Percentiles rank a stretch among this genome's conserved stretches.
phyloP scores from a whole-genome alignment of 2,888 invertebrate genomes.

The Sympetrum striolatum region DNA sequence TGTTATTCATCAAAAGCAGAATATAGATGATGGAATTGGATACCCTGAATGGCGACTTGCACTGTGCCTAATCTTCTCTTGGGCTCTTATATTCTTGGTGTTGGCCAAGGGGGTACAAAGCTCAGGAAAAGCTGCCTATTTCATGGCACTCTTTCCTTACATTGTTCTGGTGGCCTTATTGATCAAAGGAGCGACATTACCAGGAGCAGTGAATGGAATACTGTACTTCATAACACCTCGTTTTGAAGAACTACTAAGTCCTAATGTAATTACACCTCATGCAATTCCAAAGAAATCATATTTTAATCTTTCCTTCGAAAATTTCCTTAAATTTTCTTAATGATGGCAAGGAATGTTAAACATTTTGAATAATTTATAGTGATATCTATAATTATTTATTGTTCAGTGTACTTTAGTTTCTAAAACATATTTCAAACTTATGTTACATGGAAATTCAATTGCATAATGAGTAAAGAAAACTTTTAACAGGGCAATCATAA shows the following conservation, averaged over 20 bases:
- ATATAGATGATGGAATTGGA: constrained; percentile 54
- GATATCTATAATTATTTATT: too few relatives aligned
- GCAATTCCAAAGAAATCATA: too few relatives aligned
- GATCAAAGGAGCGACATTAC: constrained; percentile 63
- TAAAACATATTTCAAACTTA: too few relatives aligned
- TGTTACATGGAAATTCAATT: too few relatives aligned
- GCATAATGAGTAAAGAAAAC: too few relatives aligned
- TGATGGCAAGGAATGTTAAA: too few relatives aligned
- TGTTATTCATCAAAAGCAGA: constrained; percentile 51
- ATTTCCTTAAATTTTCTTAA: too few relatives aligned
- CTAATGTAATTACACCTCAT: constrained; percentile 63
- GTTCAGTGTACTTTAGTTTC: too few relatives aligned
- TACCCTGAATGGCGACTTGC: constrained; percentile 73
- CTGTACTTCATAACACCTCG: constrained; percentile 80
- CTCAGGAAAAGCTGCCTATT: constrained; percentile 84
- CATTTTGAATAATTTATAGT: too few relatives aligned
- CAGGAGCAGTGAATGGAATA: constrained; percentile 77
- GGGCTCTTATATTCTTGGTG: constrained; percentile 73
- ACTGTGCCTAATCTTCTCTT: constrained; percentile 70
- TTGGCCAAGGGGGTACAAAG: constrained; percentile 77
- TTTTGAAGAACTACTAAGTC: constrained; percentile 75
- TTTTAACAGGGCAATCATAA: too few relatives aligned
- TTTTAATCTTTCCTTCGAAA: too few relatives aligned
- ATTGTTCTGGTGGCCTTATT: constrained; percentile 77
- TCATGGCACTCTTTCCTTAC: constrained; percentile 88